These are phyloP conservation scores for Chelonia mydas DNA, from an alignment of 2,797 vertebrate species.

Conservation along the genomic window DNA sequence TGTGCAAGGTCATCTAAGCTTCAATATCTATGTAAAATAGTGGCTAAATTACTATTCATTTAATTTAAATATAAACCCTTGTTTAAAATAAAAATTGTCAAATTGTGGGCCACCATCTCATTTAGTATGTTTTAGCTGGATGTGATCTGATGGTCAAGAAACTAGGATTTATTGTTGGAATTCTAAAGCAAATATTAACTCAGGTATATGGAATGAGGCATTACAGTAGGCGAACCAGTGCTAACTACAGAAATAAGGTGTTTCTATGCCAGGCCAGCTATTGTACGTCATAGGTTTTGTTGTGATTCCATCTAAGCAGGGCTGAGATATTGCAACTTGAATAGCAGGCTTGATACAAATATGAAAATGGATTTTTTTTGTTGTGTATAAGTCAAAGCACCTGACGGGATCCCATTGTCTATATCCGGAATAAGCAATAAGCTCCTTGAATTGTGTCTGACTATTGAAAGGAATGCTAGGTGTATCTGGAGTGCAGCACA, in stretches of 20 bases:
- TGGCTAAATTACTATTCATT: neutral
- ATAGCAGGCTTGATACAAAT: conserved; percentile 14
- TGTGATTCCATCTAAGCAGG: neutral
- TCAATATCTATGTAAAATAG: neutral
- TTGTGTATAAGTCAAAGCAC: neutral
- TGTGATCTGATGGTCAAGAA: neutral
- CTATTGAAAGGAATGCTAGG: conserved; percentile 45
- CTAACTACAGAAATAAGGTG: conserved; percentile 45
- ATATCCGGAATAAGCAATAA: conserved; percentile 43
- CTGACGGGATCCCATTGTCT: neutral
- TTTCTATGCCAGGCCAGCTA: conserved; percentile 44
- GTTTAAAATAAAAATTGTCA: neutral
- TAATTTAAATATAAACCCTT: neutral
- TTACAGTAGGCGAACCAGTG: conserved; percentile 14
- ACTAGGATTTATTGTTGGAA: neutral
- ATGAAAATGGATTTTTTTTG: neutral
- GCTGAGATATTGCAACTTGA: conserved; percentile 12
- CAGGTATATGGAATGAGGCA: neutral
- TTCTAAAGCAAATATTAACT: neutral
- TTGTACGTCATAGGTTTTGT: conserved; percentile 26
- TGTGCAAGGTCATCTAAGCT: neutral
- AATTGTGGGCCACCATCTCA: neutral
- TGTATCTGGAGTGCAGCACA: neutral
- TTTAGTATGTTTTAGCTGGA: neutral
- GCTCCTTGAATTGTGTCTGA: conserved; percentile 13